A percentile compares a stretch with the other conserved stretches of the same genome.
These are phyloP conservation scores for Octopus bimaculoides DNA, from an alignment of 1,140 invertebrate species.

Conservation along the genomic window DNA sequence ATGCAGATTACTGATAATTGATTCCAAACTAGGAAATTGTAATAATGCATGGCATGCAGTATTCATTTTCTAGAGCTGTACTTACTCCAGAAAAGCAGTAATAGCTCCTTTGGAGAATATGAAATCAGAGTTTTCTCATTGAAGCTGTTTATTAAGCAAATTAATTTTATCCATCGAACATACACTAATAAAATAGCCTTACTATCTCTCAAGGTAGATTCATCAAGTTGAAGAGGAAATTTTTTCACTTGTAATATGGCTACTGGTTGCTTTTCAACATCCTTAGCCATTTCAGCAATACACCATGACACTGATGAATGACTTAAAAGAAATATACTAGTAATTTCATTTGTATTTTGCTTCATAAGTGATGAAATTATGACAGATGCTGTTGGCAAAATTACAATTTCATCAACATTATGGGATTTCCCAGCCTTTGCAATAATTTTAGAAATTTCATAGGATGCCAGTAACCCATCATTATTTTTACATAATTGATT, in stretches of 20 bases:
- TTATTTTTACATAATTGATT: background rate
- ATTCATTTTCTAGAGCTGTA: no score
- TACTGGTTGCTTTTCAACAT: constrained; percentile 4
- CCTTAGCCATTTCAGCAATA: background rate
- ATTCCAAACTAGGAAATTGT: no score
- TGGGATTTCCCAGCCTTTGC: constrained; percentile 10
- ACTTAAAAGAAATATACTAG: background rate
- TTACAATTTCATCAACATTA: constrained; percentile 5
- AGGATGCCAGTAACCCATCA: constrained; percentile 6
- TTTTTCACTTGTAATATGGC: background rate
- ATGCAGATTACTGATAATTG: no score
- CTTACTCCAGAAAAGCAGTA: no score
- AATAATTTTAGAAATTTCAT: constrained; percentile 4
- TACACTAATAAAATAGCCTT: constrained; percentile 1
- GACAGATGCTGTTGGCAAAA: background rate
- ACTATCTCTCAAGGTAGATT: constrained; percentile 7
- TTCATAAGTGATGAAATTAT: background rate
- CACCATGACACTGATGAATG: background rate
- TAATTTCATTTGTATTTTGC: constrained; percentile 5
- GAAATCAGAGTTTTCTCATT: no score
- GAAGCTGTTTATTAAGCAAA: no score
- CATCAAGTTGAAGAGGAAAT: background rate
- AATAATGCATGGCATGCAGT: no score
- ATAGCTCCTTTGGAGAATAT: no score
- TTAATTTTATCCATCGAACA: no score